Percentiles rank a stretch among this genome's conserved stretches.
phyloP scores from a whole-genome alignment of 2,888 invertebrate genomes.

The Drosophila buzzatii region DNA sequence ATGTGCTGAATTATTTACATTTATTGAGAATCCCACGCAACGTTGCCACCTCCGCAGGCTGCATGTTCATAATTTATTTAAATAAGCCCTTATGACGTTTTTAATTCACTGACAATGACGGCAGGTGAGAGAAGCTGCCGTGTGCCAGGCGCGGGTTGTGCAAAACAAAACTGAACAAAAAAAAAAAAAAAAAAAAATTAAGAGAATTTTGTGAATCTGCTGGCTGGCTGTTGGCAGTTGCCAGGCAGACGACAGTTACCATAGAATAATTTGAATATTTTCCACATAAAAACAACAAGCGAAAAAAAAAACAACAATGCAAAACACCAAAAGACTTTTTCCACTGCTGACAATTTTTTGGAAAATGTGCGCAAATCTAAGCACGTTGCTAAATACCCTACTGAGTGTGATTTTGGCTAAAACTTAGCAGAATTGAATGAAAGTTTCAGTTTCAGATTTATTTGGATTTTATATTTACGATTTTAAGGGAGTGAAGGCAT shows the following conservation, averaged over 20 bases:
- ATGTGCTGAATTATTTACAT: constrained; percentile 72
- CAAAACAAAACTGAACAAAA: not conserved
- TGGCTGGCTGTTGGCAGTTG: constrained; percentile 18
- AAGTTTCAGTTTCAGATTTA: not conserved
- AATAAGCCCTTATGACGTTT: constrained; percentile 82
- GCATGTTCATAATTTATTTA: constrained; percentile 77
- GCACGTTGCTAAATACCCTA: constrained; percentile 42
- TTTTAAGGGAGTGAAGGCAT: no score
- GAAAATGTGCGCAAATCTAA: constrained; percentile 5
- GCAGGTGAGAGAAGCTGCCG: constrained; percentile 12
- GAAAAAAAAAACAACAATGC: constrained; percentile 29
- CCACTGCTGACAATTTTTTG: constrained; percentile 44
- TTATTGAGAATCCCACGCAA: constrained; percentile 68
- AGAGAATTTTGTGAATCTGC: constrained; percentile 11
- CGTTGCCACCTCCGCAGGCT: constrained; percentile 20
- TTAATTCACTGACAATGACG: constrained; percentile 80
- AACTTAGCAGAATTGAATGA: not conserved
- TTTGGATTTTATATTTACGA: not conserved
- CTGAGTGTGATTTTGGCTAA: not conserved
- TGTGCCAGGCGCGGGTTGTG: not conserved
- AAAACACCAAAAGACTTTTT: constrained; percentile 10
- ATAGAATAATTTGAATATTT: constrained; percentile 76
- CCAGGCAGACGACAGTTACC: constrained; percentile 50
- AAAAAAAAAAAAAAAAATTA: not conserved
- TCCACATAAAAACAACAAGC: constrained; percentile 74